Conservation (phyloP, 2,113 vertebrate genomes). For the Mobula birostris region DNA sequence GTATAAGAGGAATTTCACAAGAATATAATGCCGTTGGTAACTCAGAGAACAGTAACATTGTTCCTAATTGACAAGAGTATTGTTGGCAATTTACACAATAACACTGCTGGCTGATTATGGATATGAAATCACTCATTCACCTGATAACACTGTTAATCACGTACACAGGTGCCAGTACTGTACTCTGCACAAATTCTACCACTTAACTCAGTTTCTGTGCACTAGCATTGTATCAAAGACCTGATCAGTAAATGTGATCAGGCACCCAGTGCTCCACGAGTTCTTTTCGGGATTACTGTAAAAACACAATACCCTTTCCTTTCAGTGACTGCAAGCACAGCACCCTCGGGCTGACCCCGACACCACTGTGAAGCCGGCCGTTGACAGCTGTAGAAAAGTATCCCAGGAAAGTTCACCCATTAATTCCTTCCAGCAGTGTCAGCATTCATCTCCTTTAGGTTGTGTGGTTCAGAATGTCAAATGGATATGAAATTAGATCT, state of each 20-base stretch:
- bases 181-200: background rate
- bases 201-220: background rate
- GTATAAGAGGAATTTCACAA: background rate
- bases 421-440: background rate
- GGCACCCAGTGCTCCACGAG: too few relatives aligned
- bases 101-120: too few relatives aligned
- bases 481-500: constrained; percentile 1
- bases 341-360: background rate
- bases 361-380: background rate
- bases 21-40: background rate
- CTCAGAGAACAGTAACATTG: background rate
- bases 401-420: background rate
- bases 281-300: background rate
- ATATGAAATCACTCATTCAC: too few relatives aligned
- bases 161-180: background rate
- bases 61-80: background rate
- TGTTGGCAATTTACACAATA: background rate
- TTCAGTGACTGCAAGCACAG: background rate
- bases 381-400: background rate
- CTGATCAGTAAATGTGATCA: background rate
- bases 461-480: background rate
- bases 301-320: background rate
- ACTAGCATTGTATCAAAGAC: background rate
- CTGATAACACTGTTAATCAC: background rate
- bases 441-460: background rate